These are phyloP conservation scores for Scolanthus callimorphus DNA, from an alignment of 92 coral and sea anemone genomes.

Conservation along the genomic window DNA sequence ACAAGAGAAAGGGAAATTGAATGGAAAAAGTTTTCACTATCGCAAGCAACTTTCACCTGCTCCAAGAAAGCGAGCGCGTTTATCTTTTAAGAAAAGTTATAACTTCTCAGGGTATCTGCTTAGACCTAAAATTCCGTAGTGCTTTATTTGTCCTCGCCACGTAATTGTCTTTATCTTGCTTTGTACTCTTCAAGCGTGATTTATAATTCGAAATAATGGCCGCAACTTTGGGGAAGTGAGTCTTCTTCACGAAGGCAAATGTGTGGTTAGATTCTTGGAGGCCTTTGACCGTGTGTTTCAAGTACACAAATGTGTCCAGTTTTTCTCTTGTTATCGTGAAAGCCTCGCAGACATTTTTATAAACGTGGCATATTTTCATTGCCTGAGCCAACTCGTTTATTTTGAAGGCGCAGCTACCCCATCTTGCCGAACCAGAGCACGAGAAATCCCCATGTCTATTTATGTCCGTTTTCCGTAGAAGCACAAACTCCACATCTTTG, in stretches of 20 bases:
- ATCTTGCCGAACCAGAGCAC: background rate
- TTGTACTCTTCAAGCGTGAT: too few species aligned
- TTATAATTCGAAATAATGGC: too few species aligned
- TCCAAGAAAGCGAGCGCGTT: too few species aligned
- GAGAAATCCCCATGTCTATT: background rate
- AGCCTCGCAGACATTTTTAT: background rate
- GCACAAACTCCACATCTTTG: background rate
- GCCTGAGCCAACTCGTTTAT: background rate
- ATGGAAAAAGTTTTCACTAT: too few species aligned
- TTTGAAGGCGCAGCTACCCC: background rate
- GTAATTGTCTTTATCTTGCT: too few species aligned
- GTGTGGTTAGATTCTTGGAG: background rate
- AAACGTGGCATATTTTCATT: background rate
- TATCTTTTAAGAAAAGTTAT: too few species aligned
- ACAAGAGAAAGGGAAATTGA: too few species aligned
- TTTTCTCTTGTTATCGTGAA: background rate
- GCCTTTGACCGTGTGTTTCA: background rate
- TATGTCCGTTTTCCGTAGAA: background rate
- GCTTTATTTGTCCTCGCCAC: too few species aligned
- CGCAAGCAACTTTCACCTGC: too few species aligned
- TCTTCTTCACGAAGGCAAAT: background rate
- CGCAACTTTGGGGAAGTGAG: background rate
- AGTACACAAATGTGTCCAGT: background rate
- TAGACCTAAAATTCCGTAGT: too few species aligned
- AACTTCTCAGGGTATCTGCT: too few species aligned